A percentile compares a stretch with the other conserved stretches of the same genome.
These are phyloP conservation scores for Camarhynchus parvulus DNA, from an alignment of 2,113 vertebrate species.

Conservation along the genomic window DNA sequence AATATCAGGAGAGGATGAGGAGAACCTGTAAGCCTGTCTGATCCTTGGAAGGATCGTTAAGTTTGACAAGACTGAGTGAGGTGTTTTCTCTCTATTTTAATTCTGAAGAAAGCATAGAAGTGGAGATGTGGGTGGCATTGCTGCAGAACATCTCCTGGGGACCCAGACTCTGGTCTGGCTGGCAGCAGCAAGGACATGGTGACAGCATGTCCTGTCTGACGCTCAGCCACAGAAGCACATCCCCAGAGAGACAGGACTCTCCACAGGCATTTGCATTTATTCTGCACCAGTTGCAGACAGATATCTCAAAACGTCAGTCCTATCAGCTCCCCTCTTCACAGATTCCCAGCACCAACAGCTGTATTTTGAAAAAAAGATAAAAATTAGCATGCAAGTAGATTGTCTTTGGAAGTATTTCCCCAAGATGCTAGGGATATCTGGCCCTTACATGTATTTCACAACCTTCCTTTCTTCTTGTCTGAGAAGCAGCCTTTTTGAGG, in stretches of 20 bases:
- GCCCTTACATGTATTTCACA: neutral
- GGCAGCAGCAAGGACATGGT: neutral
- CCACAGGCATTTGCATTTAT: neutral
- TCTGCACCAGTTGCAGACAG: neutral
- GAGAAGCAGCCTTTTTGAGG: neutral
- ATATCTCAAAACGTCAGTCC: neutral
- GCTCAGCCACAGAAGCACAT: neutral
- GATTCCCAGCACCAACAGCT: neutral
- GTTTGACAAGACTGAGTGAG: neutral
- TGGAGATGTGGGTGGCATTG: rapidly evolving
- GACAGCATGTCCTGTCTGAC: neutral
- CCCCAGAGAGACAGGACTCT: neutral
- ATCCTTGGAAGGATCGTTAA: neutral
- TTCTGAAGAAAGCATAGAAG: neutral
- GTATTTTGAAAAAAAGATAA: neutral
- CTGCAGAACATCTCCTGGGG: neutral
- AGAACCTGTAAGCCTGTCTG: neutral
- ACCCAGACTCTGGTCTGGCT: neutral
- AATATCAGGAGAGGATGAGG: neutral
- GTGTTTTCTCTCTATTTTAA: neutral
- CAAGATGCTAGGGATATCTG: neutral
- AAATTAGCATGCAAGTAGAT: rapidly evolving
- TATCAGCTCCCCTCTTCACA: neutral
- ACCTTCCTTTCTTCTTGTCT: neutral
- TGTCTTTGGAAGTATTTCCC: neutral